Evolutionary conservation across 1,140 invertebrate species (phyloP), one percentile per base, ranked within the genome.

Genomic region (Gonioctena quinquepunctata): DNA sequence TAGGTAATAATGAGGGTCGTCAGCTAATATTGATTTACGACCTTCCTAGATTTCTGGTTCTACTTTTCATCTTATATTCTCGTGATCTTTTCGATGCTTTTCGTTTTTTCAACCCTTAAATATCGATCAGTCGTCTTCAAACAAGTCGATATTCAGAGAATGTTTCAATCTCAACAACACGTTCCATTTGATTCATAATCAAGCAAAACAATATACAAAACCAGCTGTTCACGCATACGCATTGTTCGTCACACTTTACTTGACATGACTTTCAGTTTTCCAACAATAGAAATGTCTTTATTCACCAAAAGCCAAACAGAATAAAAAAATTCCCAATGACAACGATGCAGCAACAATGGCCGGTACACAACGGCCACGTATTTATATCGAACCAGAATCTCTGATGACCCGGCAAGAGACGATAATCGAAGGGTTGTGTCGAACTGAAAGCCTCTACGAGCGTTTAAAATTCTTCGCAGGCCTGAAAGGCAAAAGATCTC

Each of bases 371-470:
- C n/a, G 23, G 13, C 21, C 56, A 59, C 56, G 56, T 59, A 59
- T 59, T 25, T 59, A 59, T 8, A 42, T 42, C 8, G 23, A 59
- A 59, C 25, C 56, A 25, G 56, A 22, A 59, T 59, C 56, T 25
- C 21, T 25, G 56, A 59, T 59, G 56, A 59, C 56, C 56, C 56
- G 26, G 56, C 56, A 59, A 59, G 25, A 59, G 56, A 59, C 56
- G 56, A 59, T 59, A 59, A 59, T 59, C 56, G 56, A 25, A 59
- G 56, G 56, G 56, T 59, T 59, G 56, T 59, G 56, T 59, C 21
- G 25, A 59, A 13, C 25, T 59, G 26, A 59, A 59, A 59, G 56
- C 56, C 56, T 25, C n/a, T 16, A 22, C 21, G 21, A 7, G 21
- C 23, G 26, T 59, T 59, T 59, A 59, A 59, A 59, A 59, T 59